These are phyloP conservation scores for Solenopsis invicta DNA, from an alignment of 1,140 invertebrate genomes.

Conservation along the genomic window DNA sequence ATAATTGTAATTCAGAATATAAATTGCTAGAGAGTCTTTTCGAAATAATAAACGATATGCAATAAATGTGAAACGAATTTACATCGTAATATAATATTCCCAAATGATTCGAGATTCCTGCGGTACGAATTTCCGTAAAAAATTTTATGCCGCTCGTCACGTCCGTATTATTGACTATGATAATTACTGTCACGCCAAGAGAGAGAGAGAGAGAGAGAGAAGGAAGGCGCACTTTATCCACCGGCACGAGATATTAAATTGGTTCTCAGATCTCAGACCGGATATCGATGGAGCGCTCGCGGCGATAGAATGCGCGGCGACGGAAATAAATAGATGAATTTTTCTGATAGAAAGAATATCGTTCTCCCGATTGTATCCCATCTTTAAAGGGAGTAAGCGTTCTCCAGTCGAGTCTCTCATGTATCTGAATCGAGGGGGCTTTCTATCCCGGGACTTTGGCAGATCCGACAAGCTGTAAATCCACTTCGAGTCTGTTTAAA, in stretches of 20 bases:
- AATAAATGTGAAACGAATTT: background rate
- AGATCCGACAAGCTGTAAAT: constrained; percentile 8
- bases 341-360: constrained; percentile 21
- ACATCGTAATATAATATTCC: background rate
- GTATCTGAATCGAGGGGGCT: background rate
- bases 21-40: background rate
- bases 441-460: background rate
- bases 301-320: background rate
- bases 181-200: constrained; percentile 26
- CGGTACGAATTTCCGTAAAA: background rate
- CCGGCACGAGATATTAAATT: constrained; percentile 33
- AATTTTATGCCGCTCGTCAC: background rate
- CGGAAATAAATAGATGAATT: constrained; percentile 46
- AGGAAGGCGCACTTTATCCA: constrained; percentile 35
- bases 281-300: constrained; percentile 49
- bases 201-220: background rate
- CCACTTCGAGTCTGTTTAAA: background rate
- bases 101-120: background rate
- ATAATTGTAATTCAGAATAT: background rate
- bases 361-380: background rate
- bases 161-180: constrained; percentile 6
- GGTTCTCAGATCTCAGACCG: constrained; percentile 34
- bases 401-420: background rate
- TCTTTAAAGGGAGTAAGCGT: background rate
- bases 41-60: background rate